Base-by-base conservation (phyloP, 2,888 invertebrate genomes). In the Pecten maximus region DNA sequence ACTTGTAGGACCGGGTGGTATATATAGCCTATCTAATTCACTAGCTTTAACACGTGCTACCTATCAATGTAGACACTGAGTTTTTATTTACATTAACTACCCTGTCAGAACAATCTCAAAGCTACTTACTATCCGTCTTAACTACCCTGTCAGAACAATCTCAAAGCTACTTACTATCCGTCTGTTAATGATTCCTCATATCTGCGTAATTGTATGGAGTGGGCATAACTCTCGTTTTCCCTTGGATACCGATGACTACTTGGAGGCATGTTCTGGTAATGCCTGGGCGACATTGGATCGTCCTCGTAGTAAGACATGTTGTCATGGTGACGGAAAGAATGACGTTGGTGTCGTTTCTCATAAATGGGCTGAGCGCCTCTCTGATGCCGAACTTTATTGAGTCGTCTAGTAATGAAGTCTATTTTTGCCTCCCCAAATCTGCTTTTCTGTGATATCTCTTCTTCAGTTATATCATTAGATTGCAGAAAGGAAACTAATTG, bases 371-470 rank as follows among this genome's bases (percentile, higher is more conserved):
- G 74, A 35, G 35, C 74, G 28, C 74, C 74, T 12, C 74, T 28
- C 28, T 35, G 28, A 28, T 74, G 28, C 12, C 74, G 74, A 6
- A 74, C 74, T 74, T 28, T 74, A 35, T 74, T 28, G 10, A 74
- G 74, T 0, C 28, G 28, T 74, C 15, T 74, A 2, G 74, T 74
- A 6, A 74, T 74, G 74, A 74, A 74, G 74, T 74, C 74, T 35
- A 74, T 35, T 35, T 74, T 74, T 74, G 74, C 74, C 74, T 74
- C 74, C 16, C 74, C 74, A 74, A 74, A 74, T 28, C 74, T 28
- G 28, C 74, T 74, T 28, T 74, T 74, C 4, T 74, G 74, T 28
- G 74, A 35, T 8, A 74, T 10, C 15, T 74, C 74, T 15, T 74
- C 74, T 74, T 2, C 35, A 0, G 28, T 10, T 35, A 74, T 35